These are phyloP conservation scores for Australoheros facetus DNA, from an alignment of 2,797 vertebrate genomes.

Conservation along the genomic window DNA sequence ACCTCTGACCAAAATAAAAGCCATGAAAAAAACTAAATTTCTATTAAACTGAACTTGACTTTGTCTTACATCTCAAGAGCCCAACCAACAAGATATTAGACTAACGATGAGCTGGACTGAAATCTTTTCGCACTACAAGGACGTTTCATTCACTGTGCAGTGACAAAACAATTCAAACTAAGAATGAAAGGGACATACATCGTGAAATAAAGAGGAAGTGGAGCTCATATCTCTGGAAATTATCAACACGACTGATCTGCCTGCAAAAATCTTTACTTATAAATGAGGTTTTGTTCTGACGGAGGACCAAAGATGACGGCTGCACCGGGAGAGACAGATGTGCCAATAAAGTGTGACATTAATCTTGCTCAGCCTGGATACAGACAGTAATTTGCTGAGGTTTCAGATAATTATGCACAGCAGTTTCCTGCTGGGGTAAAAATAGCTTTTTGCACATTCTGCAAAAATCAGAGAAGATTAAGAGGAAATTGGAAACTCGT, in stretches of 20 bases:
- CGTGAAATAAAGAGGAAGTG: too few relatives aligned
- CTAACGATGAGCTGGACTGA: rapidly evolving
- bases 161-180: not conserved
- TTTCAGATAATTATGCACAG: not conserved
- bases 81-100: not conserved
- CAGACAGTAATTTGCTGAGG: not conserved
- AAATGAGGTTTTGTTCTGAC: not conserved
- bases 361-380: not conserved
- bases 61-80: not conserved
- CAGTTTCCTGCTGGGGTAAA: not conserved
- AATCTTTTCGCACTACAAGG: not conserved
- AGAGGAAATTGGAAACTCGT: not conserved
- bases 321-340: rapidly evolving
- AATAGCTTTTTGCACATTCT: not conserved
- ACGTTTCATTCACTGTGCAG: not conserved
- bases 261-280: not conserved
- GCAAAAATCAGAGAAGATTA: not conserved
- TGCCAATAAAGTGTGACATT: not conserved
- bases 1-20: not conserved
- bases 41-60: not conserved
- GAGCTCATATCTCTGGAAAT: too few relatives aligned
- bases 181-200: too few relatives aligned
- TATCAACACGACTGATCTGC: not conserved
- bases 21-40: not conserved
- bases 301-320: not conserved